A percentile compares a stretch with the other conserved stretches of the same genome.
Conservation (phyloP, 2,888 invertebrate species). For the Orthonevra nobilis region DNA sequence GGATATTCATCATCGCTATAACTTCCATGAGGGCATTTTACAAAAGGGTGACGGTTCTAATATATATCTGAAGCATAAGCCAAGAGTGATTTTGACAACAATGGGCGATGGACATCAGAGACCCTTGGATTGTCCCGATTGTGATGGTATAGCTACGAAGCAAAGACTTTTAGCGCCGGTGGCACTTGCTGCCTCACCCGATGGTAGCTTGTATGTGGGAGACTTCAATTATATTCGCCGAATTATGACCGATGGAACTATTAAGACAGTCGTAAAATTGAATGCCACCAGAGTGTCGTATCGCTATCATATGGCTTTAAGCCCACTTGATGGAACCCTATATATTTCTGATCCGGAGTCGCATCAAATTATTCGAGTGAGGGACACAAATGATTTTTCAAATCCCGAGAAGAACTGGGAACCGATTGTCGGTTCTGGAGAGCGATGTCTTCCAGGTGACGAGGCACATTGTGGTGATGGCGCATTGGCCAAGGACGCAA, state of each 20-base stretch:
- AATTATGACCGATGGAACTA: constrained; percentile 90
- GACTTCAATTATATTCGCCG: constrained; percentile 96
- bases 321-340: constrained; percentile 94
- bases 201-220: constrained; percentile 96
- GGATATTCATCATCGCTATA: constrained; percentile 98
- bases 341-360: constrained; percentile 98
- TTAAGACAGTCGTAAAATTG: constrained; percentile 80
- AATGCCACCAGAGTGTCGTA: constrained; percentile 96
- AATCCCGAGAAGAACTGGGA: constrained; percentile 97
- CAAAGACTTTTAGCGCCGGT: constrained; percentile 94
- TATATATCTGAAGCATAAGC: constrained; percentile 95
- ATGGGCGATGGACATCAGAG: constrained; percentile 96
- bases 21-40: constrained; percentile 98
- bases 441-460: constrained; percentile 94
- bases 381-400: constrained; percentile 89
- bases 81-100: constrained; percentile 92
- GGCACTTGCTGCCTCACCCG: constrained; percentile 93
- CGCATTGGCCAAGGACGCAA: constrained; percentile 94
- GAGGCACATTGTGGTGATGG: constrained; percentile 98
- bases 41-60: constrained; percentile 99
- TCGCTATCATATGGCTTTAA: constrained; percentile 97
- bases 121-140: constrained; percentile 90
- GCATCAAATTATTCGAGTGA: constrained; percentile 94
- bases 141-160: constrained; percentile 89
- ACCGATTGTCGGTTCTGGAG: constrained; percentile 96